A percentile compares a stretch with the other conserved stretches of the same genome.
phyloP scores from a whole-genome alignment of 2,797 vertebrate species.

The Gambelia wislizenii region DNA sequence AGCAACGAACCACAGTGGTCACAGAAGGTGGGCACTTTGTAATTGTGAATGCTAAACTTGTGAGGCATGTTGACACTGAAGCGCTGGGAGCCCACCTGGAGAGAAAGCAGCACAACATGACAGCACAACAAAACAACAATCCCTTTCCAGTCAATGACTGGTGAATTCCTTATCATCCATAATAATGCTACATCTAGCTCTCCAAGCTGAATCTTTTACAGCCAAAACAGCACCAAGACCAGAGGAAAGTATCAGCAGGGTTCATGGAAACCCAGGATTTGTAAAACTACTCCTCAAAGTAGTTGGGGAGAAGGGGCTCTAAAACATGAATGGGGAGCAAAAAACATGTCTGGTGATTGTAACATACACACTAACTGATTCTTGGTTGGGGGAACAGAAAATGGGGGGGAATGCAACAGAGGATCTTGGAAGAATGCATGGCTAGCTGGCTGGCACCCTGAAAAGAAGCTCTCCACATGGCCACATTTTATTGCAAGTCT shows the following conservation, averaged over 20 bases:
- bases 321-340: background rate
- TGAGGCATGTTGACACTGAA: constrained; percentile 98
- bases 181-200: background rate
- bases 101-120: constrained; percentile 58
- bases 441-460: too few species aligned
- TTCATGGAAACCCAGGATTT: background rate
- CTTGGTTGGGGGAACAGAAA: too few species aligned
- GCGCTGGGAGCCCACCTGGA: constrained; percentile 93
- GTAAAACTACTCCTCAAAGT: background rate
- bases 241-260: background rate
- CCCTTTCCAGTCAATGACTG: background rate
- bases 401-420: too few species aligned
- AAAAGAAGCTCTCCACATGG: too few species aligned
- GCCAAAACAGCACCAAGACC: background rate
- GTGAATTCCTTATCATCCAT: background rate
- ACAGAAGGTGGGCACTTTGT: constrained; percentile 97
- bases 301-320: background rate
- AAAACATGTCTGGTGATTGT: background rate
- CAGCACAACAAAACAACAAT: background rate
- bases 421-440: too few species aligned
- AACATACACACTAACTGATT: background rate
- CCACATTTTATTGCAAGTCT: too few species aligned
- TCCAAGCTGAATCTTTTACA: background rate
- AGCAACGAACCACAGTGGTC: constrained; percentile 96
- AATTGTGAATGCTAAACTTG: constrained; percentile 97